A percentile compares a stretch with the other conserved stretches of the same genome.
Conservation (phyloP, 2,113 vertebrate genomes). For the Corynorhinus townsendii region DNA sequence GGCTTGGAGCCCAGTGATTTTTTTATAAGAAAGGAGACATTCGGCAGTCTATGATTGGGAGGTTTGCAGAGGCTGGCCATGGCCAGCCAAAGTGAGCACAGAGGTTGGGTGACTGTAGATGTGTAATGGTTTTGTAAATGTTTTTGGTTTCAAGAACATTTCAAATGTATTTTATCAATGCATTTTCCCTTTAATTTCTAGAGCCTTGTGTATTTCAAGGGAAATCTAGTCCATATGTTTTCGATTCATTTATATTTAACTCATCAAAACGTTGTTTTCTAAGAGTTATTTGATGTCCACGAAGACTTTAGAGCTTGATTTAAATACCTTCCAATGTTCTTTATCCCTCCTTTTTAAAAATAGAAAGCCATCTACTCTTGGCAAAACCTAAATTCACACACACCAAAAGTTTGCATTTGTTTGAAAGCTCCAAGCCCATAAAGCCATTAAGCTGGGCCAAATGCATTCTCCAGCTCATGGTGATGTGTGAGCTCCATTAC, state of each 20-base stretch:
- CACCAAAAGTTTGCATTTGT: slow-evolving; percentile 54
- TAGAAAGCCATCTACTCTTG: slow-evolving; percentile 56
- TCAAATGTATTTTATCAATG: slow-evolving; percentile 64
- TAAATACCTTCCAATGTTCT: slow-evolving; percentile 56
- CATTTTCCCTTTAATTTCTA: slow-evolving; percentile 59
- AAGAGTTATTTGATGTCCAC: slow-evolving; percentile 62
- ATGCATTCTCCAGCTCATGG: slow-evolving; percentile 31
- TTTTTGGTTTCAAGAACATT: slow-evolving; percentile 69
- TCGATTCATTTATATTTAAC: slow-evolving; percentile 70
- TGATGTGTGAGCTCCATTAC: neutral
- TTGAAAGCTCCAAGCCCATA: slow-evolving; percentile 11
- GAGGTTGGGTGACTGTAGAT: slow-evolving; percentile 40
- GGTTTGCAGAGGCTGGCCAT: neutral
- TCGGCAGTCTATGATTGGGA: neutral
- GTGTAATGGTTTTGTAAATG: slow-evolving; percentile 61
- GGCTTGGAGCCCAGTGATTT: neutral
- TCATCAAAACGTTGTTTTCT: slow-evolving; percentile 67
- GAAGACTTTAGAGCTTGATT: slow-evolving; percentile 58
- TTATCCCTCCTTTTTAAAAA: slow-evolving; percentile 45
- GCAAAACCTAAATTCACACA: slow-evolving; percentile 32
- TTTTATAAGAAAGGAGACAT: neutral
- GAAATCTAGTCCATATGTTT: slow-evolving; percentile 65
- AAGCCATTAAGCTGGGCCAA: neutral
- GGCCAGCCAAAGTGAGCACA: neutral
- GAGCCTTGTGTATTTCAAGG: slow-evolving; percentile 67